phyloP scores from a whole-genome alignment of 2,797 vertebrate genomes.

The Salmo trutta region DNA sequence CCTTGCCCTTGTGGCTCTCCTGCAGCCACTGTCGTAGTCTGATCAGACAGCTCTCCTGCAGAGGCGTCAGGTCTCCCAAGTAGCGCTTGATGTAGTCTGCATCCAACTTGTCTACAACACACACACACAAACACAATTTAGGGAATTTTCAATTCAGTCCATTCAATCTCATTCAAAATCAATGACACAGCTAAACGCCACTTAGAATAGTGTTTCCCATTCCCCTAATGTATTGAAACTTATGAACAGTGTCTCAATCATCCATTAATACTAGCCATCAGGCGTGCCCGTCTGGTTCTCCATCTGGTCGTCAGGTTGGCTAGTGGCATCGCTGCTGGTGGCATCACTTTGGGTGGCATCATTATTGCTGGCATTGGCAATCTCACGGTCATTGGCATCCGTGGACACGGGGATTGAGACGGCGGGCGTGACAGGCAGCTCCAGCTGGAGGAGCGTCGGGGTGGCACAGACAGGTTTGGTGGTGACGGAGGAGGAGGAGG shows the following conservation, averaged over 20 bases:
- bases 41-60: conserved; percentile 98
- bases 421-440: conserved; percentile 48
- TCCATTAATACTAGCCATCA: conserved; percentile 77
- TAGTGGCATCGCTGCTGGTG: conserved; percentile 48
- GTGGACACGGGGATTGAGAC: conserved; percentile 55
- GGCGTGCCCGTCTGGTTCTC: conserved; percentile 83
- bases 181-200: not conserved
- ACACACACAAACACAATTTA: conserved; percentile 34
- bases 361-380: conserved; percentile 41
- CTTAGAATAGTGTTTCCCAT: not conserved
- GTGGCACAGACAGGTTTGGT: conserved; percentile 37
- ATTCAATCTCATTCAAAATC: not conserved
- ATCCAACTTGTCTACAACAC: conserved; percentile 88
- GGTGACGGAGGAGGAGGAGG: conserved; percentile 40
- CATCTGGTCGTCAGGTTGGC: conserved; percentile 63
- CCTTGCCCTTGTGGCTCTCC: conserved; percentile 97
- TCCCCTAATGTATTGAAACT: not conserved
- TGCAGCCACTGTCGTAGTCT: conserved; percentile 94
- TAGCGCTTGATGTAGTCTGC: conserved; percentile 98
- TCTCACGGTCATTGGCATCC: conserved; percentile 47
- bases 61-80: conserved; percentile 91
- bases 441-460: conserved; percentile 12
- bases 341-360: conserved; percentile 68
- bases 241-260: not conserved
- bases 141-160: not conserved